These are phyloP conservation scores for Philaethria dido DNA, from an alignment of 2,888 invertebrate genomes.

Conservation along the genomic window DNA sequence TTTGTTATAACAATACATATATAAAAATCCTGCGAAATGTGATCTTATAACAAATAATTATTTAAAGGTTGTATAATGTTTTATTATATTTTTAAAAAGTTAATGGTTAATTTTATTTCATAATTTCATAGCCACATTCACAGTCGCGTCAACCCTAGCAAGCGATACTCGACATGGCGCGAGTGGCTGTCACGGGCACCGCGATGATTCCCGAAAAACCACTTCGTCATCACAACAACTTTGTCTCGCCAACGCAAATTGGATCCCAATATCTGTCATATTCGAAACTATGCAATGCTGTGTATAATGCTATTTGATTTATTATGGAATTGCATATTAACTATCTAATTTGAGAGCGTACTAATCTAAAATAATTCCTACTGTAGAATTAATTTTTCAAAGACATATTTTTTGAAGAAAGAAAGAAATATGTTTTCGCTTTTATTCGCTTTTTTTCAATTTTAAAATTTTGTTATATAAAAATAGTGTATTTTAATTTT, in stretches of 20 bases:
- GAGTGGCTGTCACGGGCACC: slow-evolving; percentile 70
- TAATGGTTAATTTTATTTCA: too few relatives aligned
- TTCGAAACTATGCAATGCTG: slow-evolving; percentile 18
- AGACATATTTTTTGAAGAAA: too few relatives aligned
- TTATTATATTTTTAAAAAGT: too few relatives aligned
- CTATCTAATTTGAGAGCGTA: not conserved
- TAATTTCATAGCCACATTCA: too few relatives aligned
- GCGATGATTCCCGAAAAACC: slow-evolving; percentile 62
- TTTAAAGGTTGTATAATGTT: too few relatives aligned
- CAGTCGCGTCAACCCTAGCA: slow-evolving; percentile 55
- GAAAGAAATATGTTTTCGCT: too few relatives aligned
- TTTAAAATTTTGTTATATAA: too few relatives aligned
- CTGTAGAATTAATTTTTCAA: not conserved
- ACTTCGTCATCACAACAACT: slow-evolving; percentile 56
- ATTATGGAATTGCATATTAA: not conserved
- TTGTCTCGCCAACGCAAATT: slow-evolving; percentile 57
- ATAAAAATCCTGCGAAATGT: too few relatives aligned
- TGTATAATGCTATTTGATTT: not conserved
- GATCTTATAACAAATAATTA: too few relatives aligned
- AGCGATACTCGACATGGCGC: slow-evolving; percentile 38
- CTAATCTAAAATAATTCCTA: not conserved
- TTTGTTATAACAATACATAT: too few relatives aligned
- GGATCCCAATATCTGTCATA: slow-evolving; percentile 49
- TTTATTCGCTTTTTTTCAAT: too few relatives aligned
- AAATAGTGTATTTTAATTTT: too few relatives aligned